Conservation (phyloP, 1,140 invertebrate genomes). For the Pinna nobilis region DNA sequence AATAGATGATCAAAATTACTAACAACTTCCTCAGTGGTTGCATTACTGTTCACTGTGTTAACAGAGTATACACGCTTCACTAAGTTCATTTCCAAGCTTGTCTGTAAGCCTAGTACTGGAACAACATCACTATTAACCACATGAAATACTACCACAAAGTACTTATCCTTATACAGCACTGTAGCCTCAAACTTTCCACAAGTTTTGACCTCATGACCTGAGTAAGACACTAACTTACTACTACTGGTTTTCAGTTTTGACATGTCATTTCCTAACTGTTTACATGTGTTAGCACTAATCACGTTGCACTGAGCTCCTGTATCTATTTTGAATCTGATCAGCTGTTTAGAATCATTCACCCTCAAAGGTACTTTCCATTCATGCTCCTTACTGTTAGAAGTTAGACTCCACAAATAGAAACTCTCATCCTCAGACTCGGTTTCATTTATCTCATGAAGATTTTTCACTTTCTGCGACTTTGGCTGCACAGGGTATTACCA, state of each 20-base stretch:
- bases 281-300: constrained; percentile 5
- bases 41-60: constrained; percentile 3
- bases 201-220: constrained; percentile 18
- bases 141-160: constrained; percentile 12
- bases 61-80: constrained; percentile 19
- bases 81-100: constrained; percentile 12
- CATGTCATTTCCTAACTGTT: no score
- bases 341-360: constrained; percentile 9
- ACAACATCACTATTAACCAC: constrained; percentile 6
- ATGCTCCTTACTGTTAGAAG: constrained; percentile 1
- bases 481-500: no score
- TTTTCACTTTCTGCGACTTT: no score
- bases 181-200: constrained; percentile 10
- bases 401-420: no score
- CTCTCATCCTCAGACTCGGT: no score
- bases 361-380: neutral
- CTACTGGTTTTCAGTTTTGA: neutral
- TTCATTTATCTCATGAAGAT: no score
- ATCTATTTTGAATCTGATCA: constrained; percentile 17
- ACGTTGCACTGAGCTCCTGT: constrained; percentile 23
- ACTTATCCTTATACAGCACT: constrained; percentile 8
- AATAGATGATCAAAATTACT: constrained; percentile 37
- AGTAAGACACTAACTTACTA: constrained; percentile 19
- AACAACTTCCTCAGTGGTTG: constrained; percentile 3
- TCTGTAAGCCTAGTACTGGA: constrained; percentile 4